Conservation (phyloP, 2,797 vertebrate genomes). For the Gobionotothen gibberifrons region DNA sequence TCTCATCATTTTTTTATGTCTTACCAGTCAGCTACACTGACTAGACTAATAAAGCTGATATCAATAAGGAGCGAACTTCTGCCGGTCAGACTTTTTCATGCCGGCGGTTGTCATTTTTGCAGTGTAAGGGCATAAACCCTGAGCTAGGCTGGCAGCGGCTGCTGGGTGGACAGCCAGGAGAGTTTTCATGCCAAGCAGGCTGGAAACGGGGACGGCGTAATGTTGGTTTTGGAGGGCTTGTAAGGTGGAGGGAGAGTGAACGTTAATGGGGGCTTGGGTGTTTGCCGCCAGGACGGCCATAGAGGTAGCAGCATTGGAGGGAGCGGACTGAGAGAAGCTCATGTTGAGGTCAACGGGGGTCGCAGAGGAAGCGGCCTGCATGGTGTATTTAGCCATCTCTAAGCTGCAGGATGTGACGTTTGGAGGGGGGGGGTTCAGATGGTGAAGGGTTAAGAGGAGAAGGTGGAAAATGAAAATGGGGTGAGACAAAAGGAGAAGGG, state of each 20-base stretch:
- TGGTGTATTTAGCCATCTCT: conserved; percentile 99
- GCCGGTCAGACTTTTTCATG: conserved; percentile 92
- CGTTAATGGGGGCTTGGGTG: conserved; percentile 86
- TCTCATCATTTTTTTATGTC: conserved; percentile 37
- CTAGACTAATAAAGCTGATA: conserved; percentile 28
- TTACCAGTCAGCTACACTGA: conserved; percentile 40
- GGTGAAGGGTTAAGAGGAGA: conserved; percentile 73
- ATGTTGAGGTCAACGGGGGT: conserved; percentile 93
- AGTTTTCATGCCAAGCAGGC: conserved; percentile 97
- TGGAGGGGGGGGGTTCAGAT: conserved; percentile 49
- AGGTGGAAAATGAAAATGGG: conserved; percentile 66
- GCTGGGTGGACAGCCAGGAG: conserved; percentile 91
- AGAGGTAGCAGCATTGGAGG: conserved; percentile 90
- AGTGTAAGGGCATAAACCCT: conserved; percentile 89
- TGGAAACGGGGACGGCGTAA: conserved; percentile 94
- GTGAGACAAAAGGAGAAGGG: conserved; percentile 83
- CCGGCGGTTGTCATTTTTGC: conserved; percentile 89
- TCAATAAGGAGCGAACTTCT: conserved; percentile 97
- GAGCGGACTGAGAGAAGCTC: conserved; percentile 91
- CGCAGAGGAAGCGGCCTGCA: conserved; percentile 92
- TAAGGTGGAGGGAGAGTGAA: conserved; percentile 89
- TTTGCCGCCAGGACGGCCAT: conserved; percentile 90
- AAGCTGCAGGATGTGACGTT: conserved; percentile 85
- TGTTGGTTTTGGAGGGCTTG: conserved; percentile 89
- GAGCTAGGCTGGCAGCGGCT: conserved; percentile 85